Conservation (phyloP, 2,113 vertebrate genomes). For the Poeciliopsis occidentalis region DNA sequence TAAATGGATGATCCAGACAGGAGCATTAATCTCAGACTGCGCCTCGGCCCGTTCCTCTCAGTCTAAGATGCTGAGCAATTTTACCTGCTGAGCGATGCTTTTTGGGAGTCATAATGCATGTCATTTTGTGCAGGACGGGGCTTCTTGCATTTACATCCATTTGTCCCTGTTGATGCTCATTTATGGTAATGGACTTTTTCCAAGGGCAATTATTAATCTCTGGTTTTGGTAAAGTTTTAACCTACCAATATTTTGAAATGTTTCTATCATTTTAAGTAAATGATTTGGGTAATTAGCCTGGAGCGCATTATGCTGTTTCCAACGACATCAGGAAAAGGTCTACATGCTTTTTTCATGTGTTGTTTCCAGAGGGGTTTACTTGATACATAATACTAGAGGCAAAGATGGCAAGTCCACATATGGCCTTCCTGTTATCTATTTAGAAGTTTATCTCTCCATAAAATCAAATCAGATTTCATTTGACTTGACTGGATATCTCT, state of each 20-base stretch:
- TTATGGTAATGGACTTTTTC: neutral
- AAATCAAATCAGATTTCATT: too few species aligned
- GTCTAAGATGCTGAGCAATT: neutral
- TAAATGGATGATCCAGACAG: conserved; percentile 14
- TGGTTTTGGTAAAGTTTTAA: neutral
- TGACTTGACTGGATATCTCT: too few species aligned
- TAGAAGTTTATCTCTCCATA: neutral
- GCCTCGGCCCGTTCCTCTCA: neutral
- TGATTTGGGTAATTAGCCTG: neutral
- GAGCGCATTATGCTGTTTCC: neutral
- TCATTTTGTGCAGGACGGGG: neutral
- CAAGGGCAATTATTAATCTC: neutral
- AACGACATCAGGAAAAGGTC: neutral
- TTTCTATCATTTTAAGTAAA: neutral
- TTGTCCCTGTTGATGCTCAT: neutral
- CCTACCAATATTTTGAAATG: neutral
- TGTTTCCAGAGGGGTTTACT: neutral
- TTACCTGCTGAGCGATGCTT: neutral
- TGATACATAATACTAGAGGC: too few species aligned
- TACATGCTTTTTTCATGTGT: neutral
- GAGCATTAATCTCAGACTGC: conserved; percentile 18
- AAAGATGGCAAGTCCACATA: neutral
- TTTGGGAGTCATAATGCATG: neutral
- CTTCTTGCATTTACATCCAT: neutral
- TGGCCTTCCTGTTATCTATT: neutral